phyloP scores from a whole-genome alignment of 2,113 vertebrate genomes.

The Phaethon lepturus region DNA sequence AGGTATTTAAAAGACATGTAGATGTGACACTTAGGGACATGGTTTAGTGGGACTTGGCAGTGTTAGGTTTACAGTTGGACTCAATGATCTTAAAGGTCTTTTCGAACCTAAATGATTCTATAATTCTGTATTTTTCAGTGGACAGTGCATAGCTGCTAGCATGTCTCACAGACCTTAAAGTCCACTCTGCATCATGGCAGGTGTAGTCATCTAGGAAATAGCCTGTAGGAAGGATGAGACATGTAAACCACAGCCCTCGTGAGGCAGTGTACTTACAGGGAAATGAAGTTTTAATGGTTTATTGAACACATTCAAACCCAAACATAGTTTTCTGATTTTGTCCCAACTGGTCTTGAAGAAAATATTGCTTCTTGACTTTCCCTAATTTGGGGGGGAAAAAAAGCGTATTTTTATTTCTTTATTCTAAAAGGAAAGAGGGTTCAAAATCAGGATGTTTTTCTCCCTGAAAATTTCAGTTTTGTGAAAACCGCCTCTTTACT shows the following conservation, averaged over 20 bases:
- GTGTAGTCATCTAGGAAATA: not conserved
- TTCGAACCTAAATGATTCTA: not conserved
- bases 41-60: not conserved
- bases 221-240: constrained; percentile 7
- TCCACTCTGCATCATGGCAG: not conserved
- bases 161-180: not conserved
- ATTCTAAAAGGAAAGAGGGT: constrained; percentile 10
- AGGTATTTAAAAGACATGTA: not conserved
- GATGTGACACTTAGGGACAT: not conserved
- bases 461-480: constrained; percentile 54
- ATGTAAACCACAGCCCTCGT: not conserved
- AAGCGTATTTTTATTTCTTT: constrained; percentile 5
- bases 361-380: constrained; percentile 5
- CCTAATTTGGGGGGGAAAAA: not conserved
- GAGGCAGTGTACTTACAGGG: not conserved
- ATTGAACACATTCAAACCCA: constrained; percentile 46
- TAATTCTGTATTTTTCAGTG: not conserved
- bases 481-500: constrained; percentile 32
- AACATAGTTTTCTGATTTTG: constrained; percentile 31
- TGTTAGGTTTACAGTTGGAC: not conserved
- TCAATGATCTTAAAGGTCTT: no score
- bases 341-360: constrained; percentile 19
- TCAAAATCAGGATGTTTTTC: constrained; percentile 44
- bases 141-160: not conserved
- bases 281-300: constrained; percentile 55